Evolutionary conservation across 53 echinoderm and acorn worm genomes (phyloP), one percentile per base, ranked within the genome.

Genomic region (Paelopatides confundens): DNA sequence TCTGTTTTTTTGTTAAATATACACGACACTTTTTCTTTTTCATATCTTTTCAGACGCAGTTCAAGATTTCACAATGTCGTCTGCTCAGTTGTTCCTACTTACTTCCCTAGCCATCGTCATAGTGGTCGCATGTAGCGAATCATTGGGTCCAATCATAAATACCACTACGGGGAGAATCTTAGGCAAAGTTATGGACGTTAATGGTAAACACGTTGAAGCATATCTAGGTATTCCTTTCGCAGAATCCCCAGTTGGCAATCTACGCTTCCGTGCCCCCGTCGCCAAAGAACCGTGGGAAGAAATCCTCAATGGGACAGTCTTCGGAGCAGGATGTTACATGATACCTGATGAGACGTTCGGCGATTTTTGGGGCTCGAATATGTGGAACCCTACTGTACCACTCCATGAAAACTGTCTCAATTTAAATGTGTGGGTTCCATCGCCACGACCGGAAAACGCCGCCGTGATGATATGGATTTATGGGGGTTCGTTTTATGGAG

Each of bases 401-500:
- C 79, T 94, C 15, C 34, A 62, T 7, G 97, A 97, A 76, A 95
- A 97, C 87, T 97, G 97, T 53, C 76, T 97, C 52, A 97, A 97
- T 85, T 82, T 97, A 31, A 97, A 97, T 74, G 92, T 95, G 11
- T 95, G 97, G 95, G 90, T 89, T 21, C 93, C 97, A 1, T 92
- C 93, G 69, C 97, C 97, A 7, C 70, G 97, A 34, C 97, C 97
- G 26, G 76, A 70, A 29, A 69, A 88, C 32, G 92, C 92, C 71
- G 86, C 95, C 12, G 97, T 97, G 2, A 86, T 97, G 88, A 68
- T 97, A 0, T 97, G 97, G 97, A 95, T 97, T 14, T 97, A 85
- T 66, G 97, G 97, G 12, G 97, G 97, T 28, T 38, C 74, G 3
- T 97, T 78, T 63, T 82, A 86, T 47, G 66, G 85, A 1, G 97